phyloP scores from a whole-genome alignment of 1,140 invertebrate genomes.

The Lucilia cuprina region DNA sequence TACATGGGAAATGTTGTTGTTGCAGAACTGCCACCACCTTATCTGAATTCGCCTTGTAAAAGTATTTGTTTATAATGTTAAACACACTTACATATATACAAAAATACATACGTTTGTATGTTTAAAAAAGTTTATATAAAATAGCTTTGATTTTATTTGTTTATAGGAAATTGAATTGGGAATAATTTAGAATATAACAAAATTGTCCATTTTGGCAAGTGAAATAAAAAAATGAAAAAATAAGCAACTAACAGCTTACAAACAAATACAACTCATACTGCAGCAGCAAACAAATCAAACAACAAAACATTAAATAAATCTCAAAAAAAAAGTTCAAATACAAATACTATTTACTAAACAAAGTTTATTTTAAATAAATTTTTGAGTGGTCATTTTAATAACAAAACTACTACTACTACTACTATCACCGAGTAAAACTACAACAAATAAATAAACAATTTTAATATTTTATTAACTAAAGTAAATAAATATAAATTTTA shows the following conservation, averaged over 20 bases:
- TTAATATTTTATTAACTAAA: conserved; percentile 3
- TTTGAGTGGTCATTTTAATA: conserved; percentile 31
- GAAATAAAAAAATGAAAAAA: not conserved
- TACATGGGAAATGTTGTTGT: too few species aligned
- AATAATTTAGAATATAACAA: conserved; percentile 42
- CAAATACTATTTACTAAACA: not conserved
- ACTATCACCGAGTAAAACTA: not conserved
- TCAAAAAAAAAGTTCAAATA: not conserved
- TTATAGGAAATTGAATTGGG: conserved; percentile 54
- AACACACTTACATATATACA: not conserved
- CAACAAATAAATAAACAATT: not conserved
- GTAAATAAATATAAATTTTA: not conserved
- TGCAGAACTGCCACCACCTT: too few species aligned
- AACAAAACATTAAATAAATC: not conserved
- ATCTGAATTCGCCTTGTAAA: too few species aligned
- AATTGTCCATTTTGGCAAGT: conserved; percentile 12
- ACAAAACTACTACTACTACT: not conserved
- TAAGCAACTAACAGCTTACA: not conserved
- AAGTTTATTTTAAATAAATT: conserved; percentile 27
- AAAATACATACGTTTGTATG: not conserved
- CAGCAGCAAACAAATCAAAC: not conserved
- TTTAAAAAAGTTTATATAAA: conserved; percentile 28
- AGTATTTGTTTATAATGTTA: not conserved
- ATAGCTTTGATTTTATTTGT: conserved; percentile 55
- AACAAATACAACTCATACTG: not conserved